Evolutionary conservation across 1,140 invertebrate species (phyloP).

Genomic region (Parapsyche elsis): DNA sequence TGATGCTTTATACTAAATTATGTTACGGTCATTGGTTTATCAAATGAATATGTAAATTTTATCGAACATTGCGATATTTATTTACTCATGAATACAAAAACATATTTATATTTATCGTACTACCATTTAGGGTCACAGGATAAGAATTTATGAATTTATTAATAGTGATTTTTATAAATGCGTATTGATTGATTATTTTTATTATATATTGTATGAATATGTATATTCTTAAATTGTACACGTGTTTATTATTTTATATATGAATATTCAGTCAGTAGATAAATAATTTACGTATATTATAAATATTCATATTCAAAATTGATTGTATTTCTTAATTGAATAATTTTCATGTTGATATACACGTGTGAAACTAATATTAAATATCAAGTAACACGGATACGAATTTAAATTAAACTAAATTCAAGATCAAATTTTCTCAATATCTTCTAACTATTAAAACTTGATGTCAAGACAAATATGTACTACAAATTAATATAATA

Average conservation of each 20-base stretch:
- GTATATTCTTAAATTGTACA: slow-evolving; percentile 11
- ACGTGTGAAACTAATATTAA: not conserved
- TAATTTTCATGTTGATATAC: no score
- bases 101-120: no score
- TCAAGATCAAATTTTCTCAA: no score
- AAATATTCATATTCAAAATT: slow-evolving; percentile 7
- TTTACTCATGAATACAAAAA: no score
- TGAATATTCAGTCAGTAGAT: not conserved
- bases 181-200: slow-evolving; percentile 26
- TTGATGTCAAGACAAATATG: no score
- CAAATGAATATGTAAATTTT: no score
- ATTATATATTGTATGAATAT: slow-evolving; percentile 33
- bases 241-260: slow-evolving; percentile 24
- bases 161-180: slow-evolving; percentile 27
- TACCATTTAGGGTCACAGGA: no score
- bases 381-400: not conserved
- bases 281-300: slow-evolving; percentile 14
- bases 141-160: slow-evolving; percentile 29
- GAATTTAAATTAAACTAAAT: not conserved
- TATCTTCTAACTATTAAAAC: no score
- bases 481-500: no score
- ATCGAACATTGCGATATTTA: no score
- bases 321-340: slow-evolving; percentile 2
- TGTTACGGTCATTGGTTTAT: no score
- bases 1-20: no score